A percentile compares a stretch with the other conserved stretches of the same genome.
phyloP scores from a whole-genome alignment of 2,888 invertebrate species.

The Drosophila demipolita region DNA sequence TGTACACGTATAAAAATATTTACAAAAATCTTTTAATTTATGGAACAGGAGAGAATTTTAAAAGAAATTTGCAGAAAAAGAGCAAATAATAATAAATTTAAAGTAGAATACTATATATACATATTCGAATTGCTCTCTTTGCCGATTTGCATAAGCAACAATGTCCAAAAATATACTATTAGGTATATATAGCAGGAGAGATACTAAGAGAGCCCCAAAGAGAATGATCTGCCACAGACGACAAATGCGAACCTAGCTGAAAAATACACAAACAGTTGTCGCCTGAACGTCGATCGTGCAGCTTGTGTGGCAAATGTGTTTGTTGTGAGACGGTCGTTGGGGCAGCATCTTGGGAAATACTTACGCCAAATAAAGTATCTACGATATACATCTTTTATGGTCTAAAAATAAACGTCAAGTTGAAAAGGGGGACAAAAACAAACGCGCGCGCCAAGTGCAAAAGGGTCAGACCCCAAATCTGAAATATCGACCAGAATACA shows the following conservation, averaged over 20 bases:
- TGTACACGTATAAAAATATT: background rate
- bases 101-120: background rate
- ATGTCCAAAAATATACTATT: slow-evolving; percentile 8
- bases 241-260: slow-evolving; percentile 30
- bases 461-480: slow-evolving; percentile 55
- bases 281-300: slow-evolving; percentile 67
- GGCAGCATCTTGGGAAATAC: slow-evolving; percentile 36
- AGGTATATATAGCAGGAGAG: slow-evolving; percentile 18
- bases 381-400: slow-evolving; percentile 64
- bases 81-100: slow-evolving; percentile 3
- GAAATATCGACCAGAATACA: slow-evolving; percentile 13
- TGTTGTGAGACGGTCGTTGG: background rate
- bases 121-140: slow-evolving; percentile 12
- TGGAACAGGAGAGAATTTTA: background rate
- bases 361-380: slow-evolving; percentile 43
- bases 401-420: slow-evolving; percentile 61
- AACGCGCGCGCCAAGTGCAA: slow-evolving; percentile 69
- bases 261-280: slow-evolving; percentile 49
- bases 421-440: slow-evolving; percentile 71
- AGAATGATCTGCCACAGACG: slow-evolving; percentile 32
- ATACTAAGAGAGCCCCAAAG: slow-evolving; percentile 41
- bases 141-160: slow-evolving; percentile 4
- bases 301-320: slow-evolving; percentile 47
- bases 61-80: background rate
- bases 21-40: background rate